These are phyloP conservation scores for Coryphaenoides rupestris DNA, from an alignment of 2,113 vertebrate species.

Conservation along the genomic window DNA sequence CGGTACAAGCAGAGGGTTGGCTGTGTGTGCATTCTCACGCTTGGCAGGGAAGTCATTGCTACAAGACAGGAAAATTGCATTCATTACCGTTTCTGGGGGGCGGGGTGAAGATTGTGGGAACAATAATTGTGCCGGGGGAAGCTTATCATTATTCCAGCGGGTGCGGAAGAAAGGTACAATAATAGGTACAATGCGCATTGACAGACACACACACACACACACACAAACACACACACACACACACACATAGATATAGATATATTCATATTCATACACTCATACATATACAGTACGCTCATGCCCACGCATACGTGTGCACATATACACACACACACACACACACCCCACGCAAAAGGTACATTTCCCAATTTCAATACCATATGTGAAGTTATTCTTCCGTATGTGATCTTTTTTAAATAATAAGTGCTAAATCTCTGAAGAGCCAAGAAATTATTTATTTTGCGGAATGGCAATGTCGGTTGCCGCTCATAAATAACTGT, in stretches of 20 bases:
- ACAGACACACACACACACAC: slow-evolving; percentile 10
- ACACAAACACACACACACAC: neutral
- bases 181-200: neutral
- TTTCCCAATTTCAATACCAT: neutral
- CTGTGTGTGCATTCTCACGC: neutral
- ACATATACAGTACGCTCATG: neutral
- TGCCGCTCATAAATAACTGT: too few relatives aligned
- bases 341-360: slow-evolving; percentile 6
- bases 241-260: slow-evolving; percentile 9
- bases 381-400: too few relatives aligned
- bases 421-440: too few relatives aligned
- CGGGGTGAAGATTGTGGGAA: neutral
- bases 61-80: neutral
- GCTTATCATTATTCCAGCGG: slow-evolving; percentile 2
- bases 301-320: neutral
- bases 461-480: too few relatives aligned
- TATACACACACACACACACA: slow-evolving; percentile 7
- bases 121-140: neutral
- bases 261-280: neutral
- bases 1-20: neutral
- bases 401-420: too few relatives aligned
- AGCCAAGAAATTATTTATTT: too few relatives aligned
- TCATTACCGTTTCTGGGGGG: slow-evolving; percentile 8
- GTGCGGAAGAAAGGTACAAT: neutral
- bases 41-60: neutral